A percentile compares a stretch with the other conserved stretches of the same genome.
phyloP scores from a whole-genome alignment of 2,797 vertebrate species.

The Epinephelus coioides region DNA sequence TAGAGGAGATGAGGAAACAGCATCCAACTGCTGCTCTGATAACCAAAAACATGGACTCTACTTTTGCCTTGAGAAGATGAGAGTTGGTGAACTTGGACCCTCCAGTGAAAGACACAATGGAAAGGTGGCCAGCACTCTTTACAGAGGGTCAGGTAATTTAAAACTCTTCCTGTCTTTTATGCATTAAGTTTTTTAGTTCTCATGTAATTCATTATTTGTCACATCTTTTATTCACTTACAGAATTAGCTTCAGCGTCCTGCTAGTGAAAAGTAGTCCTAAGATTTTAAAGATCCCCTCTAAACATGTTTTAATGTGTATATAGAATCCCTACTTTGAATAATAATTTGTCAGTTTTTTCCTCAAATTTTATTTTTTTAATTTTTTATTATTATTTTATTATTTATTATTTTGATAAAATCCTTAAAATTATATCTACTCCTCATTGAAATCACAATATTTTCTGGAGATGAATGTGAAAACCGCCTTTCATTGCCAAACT shows the following conservation, averaged over 20 bases:
- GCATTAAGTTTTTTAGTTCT: constrained; percentile 1
- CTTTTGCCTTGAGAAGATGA: constrained; percentile 1
- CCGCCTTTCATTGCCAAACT: too few relatives aligned
- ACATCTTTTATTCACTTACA: background rate
- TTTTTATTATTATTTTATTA: too few relatives aligned
- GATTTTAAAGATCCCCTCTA: background rate
- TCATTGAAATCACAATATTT: too few relatives aligned
- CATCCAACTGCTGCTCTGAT: too few relatives aligned
- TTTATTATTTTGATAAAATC: too few relatives aligned
- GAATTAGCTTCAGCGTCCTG: background rate
- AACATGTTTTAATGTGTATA: too few relatives aligned
- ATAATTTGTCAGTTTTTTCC: background rate
- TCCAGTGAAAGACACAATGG: constrained; percentile 29
- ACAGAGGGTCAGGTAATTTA: constrained; percentile 35
- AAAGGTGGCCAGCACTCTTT: constrained; percentile 41
- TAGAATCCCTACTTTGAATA: background rate
- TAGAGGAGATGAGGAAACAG: too few relatives aligned
- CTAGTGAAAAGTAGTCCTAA: constrained; percentile 6
- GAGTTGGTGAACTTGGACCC: constrained; percentile 26
- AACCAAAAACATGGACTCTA: background rate
- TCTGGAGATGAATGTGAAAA: too few relatives aligned
- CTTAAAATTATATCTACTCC: too few relatives aligned
- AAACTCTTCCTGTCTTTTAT: constrained; percentile 19
- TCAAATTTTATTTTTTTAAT: too few relatives aligned
- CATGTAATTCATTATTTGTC: constrained; percentile 2